These are phyloP conservation scores for Nesometra sesokonis DNA, from an alignment of 35 echinoderm and acorn worm genomes.

Conservation along the genomic window DNA sequence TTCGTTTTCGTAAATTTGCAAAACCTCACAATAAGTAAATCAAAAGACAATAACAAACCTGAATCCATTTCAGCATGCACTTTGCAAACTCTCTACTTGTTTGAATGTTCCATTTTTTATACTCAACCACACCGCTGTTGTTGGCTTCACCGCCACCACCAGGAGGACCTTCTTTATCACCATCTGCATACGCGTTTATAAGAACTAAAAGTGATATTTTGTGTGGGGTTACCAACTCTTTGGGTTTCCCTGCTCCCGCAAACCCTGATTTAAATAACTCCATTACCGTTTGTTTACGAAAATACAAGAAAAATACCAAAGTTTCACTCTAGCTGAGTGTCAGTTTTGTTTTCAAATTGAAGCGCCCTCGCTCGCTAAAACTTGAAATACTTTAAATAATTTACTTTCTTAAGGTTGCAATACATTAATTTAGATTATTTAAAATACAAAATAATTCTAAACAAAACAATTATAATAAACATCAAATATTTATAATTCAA, in stretches of 20 bases:
- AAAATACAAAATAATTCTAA: too few species aligned
- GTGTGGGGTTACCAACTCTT: slow-evolving; percentile 1
- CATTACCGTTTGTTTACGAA: not conserved
- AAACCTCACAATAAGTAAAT: too few species aligned
- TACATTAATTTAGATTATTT: too few species aligned
- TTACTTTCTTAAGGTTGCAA: too few species aligned
- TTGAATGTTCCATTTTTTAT: not conserved
- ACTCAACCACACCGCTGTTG: not conserved
- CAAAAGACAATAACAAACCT: not conserved
- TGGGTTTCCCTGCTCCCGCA: not conserved
- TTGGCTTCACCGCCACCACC: not conserved
- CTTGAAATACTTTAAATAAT: too few species aligned
- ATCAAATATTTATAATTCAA: too few species aligned
- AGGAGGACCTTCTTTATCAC: not conserved
- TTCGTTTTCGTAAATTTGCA: too few species aligned
- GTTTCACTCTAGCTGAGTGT: too few species aligned
- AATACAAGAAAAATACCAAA: too few species aligned
- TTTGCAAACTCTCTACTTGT: not conserved
- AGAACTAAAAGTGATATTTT: slow-evolving; percentile 2
- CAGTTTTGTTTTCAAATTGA: not conserved
- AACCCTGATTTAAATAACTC: not conserved
- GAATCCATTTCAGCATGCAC: slow-evolving; percentile 13
- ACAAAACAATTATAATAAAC: too few species aligned
- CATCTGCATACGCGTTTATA: not conserved
- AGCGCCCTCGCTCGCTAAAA: not conserved